These are phyloP conservation scores for Lomographa bimaculata DNA, from an alignment of 2,888 invertebrate species.

Conservation along the genomic window DNA sequence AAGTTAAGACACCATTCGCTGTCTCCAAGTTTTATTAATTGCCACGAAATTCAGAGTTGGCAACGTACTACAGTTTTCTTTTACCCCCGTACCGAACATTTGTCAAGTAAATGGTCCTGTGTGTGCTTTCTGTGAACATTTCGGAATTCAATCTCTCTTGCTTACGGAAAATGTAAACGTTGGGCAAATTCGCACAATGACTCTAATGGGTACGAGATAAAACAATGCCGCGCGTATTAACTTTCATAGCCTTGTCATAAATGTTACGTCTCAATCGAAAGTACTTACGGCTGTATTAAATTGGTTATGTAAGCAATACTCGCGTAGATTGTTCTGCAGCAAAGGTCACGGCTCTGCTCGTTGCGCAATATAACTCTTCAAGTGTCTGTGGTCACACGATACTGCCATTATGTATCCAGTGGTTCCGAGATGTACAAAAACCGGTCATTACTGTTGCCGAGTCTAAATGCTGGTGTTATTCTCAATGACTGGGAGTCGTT, in stretches of 20 bases:
- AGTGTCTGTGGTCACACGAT: slow-evolving; percentile 42
- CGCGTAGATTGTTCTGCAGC: slow-evolving; percentile 37
- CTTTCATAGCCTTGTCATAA: slow-evolving; percentile 25
- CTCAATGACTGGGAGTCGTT: slow-evolving; percentile 1
- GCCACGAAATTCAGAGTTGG: slow-evolving; percentile 11
- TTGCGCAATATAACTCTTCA: slow-evolving; percentile 46
- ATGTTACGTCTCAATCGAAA: slow-evolving; percentile 24
- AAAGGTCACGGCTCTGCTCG: slow-evolving; percentile 54
- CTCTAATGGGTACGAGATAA: slow-evolving; percentile 1
- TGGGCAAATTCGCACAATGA: not conserved
- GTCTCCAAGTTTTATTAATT: slow-evolving; percentile 23
- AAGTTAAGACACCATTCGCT: slow-evolving; percentile 15
- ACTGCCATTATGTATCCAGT: slow-evolving; percentile 9
- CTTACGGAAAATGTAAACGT: not conserved
- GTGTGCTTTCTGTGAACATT: slow-evolving; percentile 3
- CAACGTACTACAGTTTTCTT: slow-evolving; percentile 10
- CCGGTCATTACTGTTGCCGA: slow-evolving; percentile 24
- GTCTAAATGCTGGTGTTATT: slow-evolving; percentile 13
- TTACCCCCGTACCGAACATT: slow-evolving; percentile 7
- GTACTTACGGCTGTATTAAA: slow-evolving; percentile 27
- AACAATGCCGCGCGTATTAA: slow-evolving; percentile 23
- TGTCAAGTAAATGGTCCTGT: slow-evolving; percentile 15
- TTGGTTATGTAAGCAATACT: slow-evolving; percentile 37
- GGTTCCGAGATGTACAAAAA: slow-evolving; percentile 8
- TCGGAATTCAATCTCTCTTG: slow-evolving; percentile 7